phyloP scores from a whole-genome alignment of 2,888 invertebrate genomes.

The Macaria liturata region DNA sequence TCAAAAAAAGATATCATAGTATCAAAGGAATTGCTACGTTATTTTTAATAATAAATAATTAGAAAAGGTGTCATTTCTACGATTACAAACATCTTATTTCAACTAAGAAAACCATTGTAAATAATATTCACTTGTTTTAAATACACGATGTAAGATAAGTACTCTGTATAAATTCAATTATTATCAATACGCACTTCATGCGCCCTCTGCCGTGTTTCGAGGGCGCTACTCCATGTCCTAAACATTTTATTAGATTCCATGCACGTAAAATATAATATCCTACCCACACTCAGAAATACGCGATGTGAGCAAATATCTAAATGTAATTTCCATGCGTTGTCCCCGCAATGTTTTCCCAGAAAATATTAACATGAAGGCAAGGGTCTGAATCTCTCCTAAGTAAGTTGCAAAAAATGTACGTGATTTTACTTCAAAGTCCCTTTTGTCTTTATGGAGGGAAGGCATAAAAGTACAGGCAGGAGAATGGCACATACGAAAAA shows the following conservation, averaged over 20 bases:
- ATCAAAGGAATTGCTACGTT: too few species aligned
- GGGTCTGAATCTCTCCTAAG: slow-evolving; percentile 82
- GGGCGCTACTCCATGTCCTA: slow-evolving; percentile 59
- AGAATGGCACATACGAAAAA: slow-evolving; percentile 81
- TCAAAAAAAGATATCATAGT: too few species aligned
- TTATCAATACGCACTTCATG: slow-evolving; percentile 1
- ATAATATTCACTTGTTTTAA: too few species aligned
- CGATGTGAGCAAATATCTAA: slow-evolving; percentile 81
- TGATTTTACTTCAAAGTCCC: slow-evolving; percentile 84
- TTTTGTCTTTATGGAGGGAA: slow-evolving; percentile 82
- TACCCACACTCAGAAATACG: slow-evolving; percentile 77
- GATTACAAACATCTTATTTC: too few species aligned
- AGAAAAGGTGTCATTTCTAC: too few species aligned
- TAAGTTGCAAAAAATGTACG: slow-evolving; percentile 84
- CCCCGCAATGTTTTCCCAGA: slow-evolving; percentile 83
- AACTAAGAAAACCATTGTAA: too few species aligned
- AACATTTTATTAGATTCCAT: slow-evolving; percentile 81
- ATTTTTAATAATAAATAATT: too few species aligned
- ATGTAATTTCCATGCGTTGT: slow-evolving; percentile 83
- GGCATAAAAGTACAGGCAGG: slow-evolving; percentile 80
- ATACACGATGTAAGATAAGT: too few species aligned
- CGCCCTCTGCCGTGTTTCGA: slow-evolving; percentile 17
- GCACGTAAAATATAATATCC: slow-evolving; percentile 83
- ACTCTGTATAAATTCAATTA: too few species aligned
- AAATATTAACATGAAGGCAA: slow-evolving; percentile 83